These are phyloP conservation scores for Montipora capricornis DNA, from an alignment of 64 coral and sea anemone species.

Conservation along the genomic window DNA sequence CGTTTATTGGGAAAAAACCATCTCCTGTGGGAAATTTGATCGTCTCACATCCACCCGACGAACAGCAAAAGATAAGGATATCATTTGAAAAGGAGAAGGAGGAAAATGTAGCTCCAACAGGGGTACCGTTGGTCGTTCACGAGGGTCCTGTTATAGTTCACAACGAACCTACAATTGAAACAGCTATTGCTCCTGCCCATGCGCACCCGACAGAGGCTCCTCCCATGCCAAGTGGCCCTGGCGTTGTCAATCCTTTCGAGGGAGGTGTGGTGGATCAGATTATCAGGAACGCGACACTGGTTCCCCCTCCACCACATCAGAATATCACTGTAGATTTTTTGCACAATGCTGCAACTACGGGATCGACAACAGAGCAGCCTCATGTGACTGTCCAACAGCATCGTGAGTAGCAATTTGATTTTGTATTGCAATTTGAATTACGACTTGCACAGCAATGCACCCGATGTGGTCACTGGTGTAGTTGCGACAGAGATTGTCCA, in stretches of 20 bases:
- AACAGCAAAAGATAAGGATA: constrained; percentile 43
- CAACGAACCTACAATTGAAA: not conserved
- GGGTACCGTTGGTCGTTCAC: not conserved
- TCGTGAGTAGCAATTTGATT: constrained; percentile 12
- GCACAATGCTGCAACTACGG: not conserved
- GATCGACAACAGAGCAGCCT: not conserved
- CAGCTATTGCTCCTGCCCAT: not conserved
- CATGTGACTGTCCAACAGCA: constrained; percentile 33
- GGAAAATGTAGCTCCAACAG: constrained; percentile 1
- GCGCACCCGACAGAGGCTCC: constrained; percentile 9
- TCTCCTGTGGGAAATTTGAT: constrained; percentile 38
- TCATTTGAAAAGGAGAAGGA: constrained; percentile 55
- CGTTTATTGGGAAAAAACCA: constrained; percentile 78
- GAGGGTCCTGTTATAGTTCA: not conserved
- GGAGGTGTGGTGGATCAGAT: constrained; percentile 34
- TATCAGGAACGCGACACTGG: constrained; percentile 16
- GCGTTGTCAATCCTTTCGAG: constrained; percentile 45
- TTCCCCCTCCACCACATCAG: constrained; percentile 2
- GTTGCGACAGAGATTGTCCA: too few relatives aligned
- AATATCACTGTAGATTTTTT: constrained; percentile 38
- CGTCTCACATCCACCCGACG: not conserved
- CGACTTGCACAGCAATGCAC: not conserved
- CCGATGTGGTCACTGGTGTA: too few relatives aligned
- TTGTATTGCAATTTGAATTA: not conserved
- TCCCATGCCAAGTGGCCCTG: constrained; percentile 32